Percentiles rank a stretch among this genome's conserved stretches.
These are phyloP conservation scores for Drosophila colorata DNA, from an alignment of 2,888 invertebrate species.

Conservation along the genomic window DNA sequence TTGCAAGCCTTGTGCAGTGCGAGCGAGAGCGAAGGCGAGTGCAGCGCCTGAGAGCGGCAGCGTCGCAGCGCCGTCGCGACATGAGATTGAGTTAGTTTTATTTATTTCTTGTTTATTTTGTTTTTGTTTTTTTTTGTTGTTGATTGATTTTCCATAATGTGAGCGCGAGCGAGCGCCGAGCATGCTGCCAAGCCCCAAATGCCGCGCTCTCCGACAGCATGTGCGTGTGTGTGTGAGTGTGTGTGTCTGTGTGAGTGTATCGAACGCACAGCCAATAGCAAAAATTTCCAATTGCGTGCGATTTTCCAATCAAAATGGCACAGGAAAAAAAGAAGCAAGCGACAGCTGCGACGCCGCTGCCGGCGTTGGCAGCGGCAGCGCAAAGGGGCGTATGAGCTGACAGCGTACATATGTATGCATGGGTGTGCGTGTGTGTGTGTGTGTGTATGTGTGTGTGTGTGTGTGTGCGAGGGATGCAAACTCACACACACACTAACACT, in stretches of 20 bases:
- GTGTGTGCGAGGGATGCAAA: conserved; percentile 50
- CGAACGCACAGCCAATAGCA: conserved; percentile 79
- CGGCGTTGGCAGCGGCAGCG: conserved; percentile 21
- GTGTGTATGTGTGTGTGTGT: conserved; percentile 18
- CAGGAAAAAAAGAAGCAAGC: conserved; percentile 51
- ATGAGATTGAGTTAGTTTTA: conserved; percentile 41
- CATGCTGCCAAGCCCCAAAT: conserved; percentile 29
- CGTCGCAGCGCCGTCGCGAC: conserved; percentile 26
- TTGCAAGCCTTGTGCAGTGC: conserved; percentile 53
- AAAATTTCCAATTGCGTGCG: conserved; percentile 80
- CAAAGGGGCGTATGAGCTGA: conserved; percentile 60
- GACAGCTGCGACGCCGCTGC: conserved; percentile 42
- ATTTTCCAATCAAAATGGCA: conserved; percentile 81
- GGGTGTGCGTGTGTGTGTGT: conserved; percentile 30
- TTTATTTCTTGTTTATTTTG: conserved; percentile 23
- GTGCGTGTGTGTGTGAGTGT: conserved; percentile 1
- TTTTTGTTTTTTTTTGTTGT: conserved; percentile 26
- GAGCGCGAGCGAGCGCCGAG: conserved; percentile 58
- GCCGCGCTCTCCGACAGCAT: conserved; percentile 23
- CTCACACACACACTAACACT: conserved; percentile 22
- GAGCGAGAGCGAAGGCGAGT: conserved; percentile 16
- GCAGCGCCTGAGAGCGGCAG: conserved; percentile 8
- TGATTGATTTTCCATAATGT: conserved; percentile 77
- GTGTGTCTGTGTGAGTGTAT: conserved; percentile 57
- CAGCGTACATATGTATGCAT: conserved; percentile 11